Evolutionary conservation across 2,797 vertebrate genomes (phyloP), one percentile per base, ranked within the genome.

Genomic region (Rhinatrema bivittatum): DNA sequence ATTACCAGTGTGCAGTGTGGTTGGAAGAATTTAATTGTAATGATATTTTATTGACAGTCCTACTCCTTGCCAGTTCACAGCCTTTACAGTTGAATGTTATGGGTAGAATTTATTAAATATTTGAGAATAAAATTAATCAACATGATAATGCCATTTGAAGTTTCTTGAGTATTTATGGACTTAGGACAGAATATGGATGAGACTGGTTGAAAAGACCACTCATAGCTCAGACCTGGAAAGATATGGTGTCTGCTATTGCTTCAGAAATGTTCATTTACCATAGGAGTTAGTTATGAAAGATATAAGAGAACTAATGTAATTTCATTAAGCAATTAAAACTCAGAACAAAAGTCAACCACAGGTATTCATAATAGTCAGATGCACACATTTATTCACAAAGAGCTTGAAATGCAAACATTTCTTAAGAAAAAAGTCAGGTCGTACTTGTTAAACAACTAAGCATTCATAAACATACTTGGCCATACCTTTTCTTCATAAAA

Each of bases 151-250:
- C 35, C 45, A 6, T 27, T 58, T 36, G 17, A 12, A 52, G 17
- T 24, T 11, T n/a, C 7, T 7, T 42, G 9, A 12, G 18, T 38
- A 27, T 27, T 39, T 55, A 34, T 10, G 39, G 22, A 3, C 5
- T 10, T 42, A n/a, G 25, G 32, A 56, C 16, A 9, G 57, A 49
- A 8, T 49, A 38, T 21, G 43, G 49, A 42, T 29, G 53, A 53
- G 39, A 35, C 7, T n/a, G 11, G 2, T 7, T 20, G 39, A 23
- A 29, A 32, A 47, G n/a, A 26, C 10, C 14, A 39, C 14, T 14
- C 54, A 10, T 13, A 40, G 25, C 10, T 36, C 18, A 16, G n/a
- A 22, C 19, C 2, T 9, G 36, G 24, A 7, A 11, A 21, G 16
- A 46, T 14, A 35, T 11, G 16, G 49, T 22, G 21, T 5, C 17